Base-by-base conservation (phyloP, 53 echinoderm and acorn worm genomes). In the Actinopyga echinites region DNA sequence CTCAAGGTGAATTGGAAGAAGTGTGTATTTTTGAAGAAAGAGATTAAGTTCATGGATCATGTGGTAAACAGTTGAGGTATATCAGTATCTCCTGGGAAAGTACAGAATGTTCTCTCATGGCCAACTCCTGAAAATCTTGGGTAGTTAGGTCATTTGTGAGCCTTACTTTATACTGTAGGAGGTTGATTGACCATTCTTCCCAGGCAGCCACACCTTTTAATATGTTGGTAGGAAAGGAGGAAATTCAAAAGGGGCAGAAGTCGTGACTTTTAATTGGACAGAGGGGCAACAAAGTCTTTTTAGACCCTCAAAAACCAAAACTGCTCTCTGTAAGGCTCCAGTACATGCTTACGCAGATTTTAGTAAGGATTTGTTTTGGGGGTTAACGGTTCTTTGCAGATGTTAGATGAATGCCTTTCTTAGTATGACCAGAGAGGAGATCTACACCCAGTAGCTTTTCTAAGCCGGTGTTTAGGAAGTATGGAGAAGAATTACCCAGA, bases 161-260 rank as follows among this genome's bases (percentile, higher is more conserved):
- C 6, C 44, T 89, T n/a, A 77, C 89, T n/a, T 89, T 79, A 21
- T 89, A 89, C 60, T 89, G 84, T 37, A 84, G 84, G 59, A 61
- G 79, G 17, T 89, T 89, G 53, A 30, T 84, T 17, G 45, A 64
- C 12, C 61, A 65, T n/a, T 89, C 84, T 79, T 64, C 79, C 7
- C 28, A 21, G 17, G 73, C 82, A 22, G 88, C 87, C 32, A 57
- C 71, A 15, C 88, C 88, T 2, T 53, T 87, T 12, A 83, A 87
- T 73, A 28, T 54, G 42, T 20, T 89, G 65, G 56, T 80, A n/a
- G 80, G 66, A 25, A 19, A 59, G 59, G 32, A n/a, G 4, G n/a
- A 8, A 69, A 7, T 24, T 2, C 20, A 10, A 75, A 84, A 40
- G 62, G 71, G 65, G 32, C 28, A 56, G 1, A 25, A 10, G 9